These are phyloP conservation scores for Scleropages formosus DNA, from an alignment of 2,797 vertebrate genomes.

Conservation along the genomic window DNA sequence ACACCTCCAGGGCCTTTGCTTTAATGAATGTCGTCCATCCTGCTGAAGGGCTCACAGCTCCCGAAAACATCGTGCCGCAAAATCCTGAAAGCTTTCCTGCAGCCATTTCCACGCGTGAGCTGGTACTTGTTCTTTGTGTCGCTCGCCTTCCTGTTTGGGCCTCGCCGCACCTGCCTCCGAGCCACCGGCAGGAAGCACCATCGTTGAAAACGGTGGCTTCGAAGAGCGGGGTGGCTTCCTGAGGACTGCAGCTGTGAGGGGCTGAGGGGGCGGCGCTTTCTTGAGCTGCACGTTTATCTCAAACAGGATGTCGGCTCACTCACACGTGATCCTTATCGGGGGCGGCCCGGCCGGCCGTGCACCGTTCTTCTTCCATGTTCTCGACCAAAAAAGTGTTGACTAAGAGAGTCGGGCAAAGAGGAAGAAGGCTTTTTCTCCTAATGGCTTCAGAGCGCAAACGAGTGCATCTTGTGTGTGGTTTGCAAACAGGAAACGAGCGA, in stretches of 20 bases:
- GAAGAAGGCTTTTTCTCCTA: neutral
- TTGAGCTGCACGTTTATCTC: constrained; percentile 33
- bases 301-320: constrained; percentile 44
- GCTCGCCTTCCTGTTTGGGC: constrained; percentile 50
- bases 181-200: constrained; percentile 40
- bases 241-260: constrained; percentile 14
- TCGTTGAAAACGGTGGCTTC: constrained; percentile 25
- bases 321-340: constrained; percentile 31
- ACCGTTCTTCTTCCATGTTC: neutral
- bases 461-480: neutral
- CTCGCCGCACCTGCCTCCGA: constrained; percentile 10
- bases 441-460: neutral
- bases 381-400: neutral
- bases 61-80: constrained; percentile 30
- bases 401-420: neutral
- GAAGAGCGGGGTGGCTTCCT: constrained; percentile 17
- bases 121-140: neutral
- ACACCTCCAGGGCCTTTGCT: no score
- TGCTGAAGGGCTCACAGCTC: constrained; percentile 35
- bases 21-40: no score
- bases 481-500: neutral
- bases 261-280: constrained; percentile 11
- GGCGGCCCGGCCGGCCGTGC: neutral
- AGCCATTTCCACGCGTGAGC: neutral
- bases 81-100: neutral